Percentiles rank a stretch among this genome's conserved stretches.
Conservation (phyloP, 2,888 invertebrate genomes). For the Catocala sponsa region DNA sequence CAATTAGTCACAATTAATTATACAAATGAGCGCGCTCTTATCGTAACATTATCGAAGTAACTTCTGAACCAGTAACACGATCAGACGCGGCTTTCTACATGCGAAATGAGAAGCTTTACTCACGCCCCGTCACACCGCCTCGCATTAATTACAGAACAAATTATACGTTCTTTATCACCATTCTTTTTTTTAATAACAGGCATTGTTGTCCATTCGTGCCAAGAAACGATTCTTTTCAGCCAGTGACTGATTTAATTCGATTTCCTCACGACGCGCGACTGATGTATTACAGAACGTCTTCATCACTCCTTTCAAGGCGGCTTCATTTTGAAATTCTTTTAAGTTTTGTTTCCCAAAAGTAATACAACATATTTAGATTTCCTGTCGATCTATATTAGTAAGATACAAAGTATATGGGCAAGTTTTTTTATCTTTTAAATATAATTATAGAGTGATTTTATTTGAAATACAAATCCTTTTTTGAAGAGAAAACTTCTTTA, state of each 20-base stretch:
- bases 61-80: slow-evolving; percentile 72
- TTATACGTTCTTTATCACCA: slow-evolving; percentile 84
- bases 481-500: too few species aligned
- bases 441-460: too few species aligned
- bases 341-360: slow-evolving; percentile 34
- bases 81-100: slow-evolving; percentile 72
- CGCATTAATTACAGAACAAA: slow-evolving; percentile 82
- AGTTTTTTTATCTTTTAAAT: too few species aligned
- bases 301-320: slow-evolving; percentile 66
- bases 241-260: slow-evolving; percentile 84
- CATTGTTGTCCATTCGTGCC: slow-evolving; percentile 84
- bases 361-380: slow-evolving; percentile 10
- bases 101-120: slow-evolving; percentile 81
- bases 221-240: slow-evolving; percentile 84
- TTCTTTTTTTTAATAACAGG: slow-evolving; percentile 84
- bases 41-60: slow-evolving; percentile 70
- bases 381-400: background rate
- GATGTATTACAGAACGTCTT: slow-evolving; percentile 72
- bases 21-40: slow-evolving; percentile 72
- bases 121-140: slow-evolving; percentile 82
- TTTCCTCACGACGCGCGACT: slow-evolving; percentile 71
- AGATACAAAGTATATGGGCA: background rate
- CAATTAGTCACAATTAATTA: slow-evolving; percentile 83
- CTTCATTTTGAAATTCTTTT: slow-evolving; percentile 61
- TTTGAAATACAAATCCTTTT: too few species aligned